Evolutionary conservation across 2,797 vertebrate genomes (phyloP), one percentile per base, ranked within the genome.

Genomic region (Crypturellus tataupa): DNA sequence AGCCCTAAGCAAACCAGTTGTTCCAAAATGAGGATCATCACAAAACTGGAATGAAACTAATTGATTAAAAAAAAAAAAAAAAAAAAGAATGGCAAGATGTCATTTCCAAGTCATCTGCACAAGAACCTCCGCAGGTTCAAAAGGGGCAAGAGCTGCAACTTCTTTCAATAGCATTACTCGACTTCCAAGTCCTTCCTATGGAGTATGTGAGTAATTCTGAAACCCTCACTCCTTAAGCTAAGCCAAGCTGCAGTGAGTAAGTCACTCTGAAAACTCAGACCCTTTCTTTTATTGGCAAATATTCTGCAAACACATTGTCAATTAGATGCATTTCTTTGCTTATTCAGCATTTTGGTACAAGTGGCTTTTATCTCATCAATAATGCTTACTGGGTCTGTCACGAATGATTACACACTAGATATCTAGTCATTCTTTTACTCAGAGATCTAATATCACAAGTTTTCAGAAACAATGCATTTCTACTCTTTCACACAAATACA

Each of bases 181-280:
- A 76, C 62, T 90, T 83, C 68, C 1, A 2, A 47, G 53, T 35
- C 5, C 14, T 85, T 93, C 79, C 51, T 60, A 2, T 4, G 24
- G 59, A 35, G 7, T 71, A 14, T 16, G 21, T 92, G 94, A 96
- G 89, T 89, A 53, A 95, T 93, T 89, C 79, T 0, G 68, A 96
- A 96, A 95, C 91, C 78, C 68, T 89, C 85, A 69, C 39, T 77
- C 27, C 91, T 86, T 70, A 83, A 71, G 25, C 17, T 33, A 39
- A 81, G 80, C 59, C 90, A 73, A 47, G 42, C 18, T 81, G 55
- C 80, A 94, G 58, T 9, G 42, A 81, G 59, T 63, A 80, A 94
- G 91, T 80, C 78, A 77, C 70, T 62, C 85, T 88, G 35, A 39
- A 72, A 55, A 40, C 49, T 4, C 2, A 67, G 83, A 84, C 67